Percentiles rank a stretch among this genome's conserved stretches.
These are phyloP conservation scores for Acrocephalus kingi DNA, from an alignment of 2,113 vertebrate species.

Conservation along the genomic window DNA sequence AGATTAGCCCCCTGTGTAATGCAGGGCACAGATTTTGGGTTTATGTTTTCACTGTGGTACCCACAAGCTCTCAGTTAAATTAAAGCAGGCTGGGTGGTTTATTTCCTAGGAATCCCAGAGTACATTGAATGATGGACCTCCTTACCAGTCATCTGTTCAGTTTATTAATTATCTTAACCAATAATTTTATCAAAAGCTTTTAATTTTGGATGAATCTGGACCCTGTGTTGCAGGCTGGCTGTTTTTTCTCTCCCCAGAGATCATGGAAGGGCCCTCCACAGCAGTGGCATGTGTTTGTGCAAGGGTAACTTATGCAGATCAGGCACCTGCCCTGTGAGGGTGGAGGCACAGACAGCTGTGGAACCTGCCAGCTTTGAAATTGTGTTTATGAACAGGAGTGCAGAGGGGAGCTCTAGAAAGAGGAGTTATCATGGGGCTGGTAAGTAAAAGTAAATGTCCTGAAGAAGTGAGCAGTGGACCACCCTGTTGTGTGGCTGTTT, in stretches of 20 bases:
- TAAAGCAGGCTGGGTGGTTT: background rate
- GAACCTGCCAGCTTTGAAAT: background rate
- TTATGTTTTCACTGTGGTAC: background rate
- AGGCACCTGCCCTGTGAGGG: background rate
- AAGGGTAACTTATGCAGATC: accelerated
- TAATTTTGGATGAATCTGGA: background rate
- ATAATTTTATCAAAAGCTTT: background rate
- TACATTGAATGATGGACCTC: background rate
- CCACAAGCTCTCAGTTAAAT: background rate
- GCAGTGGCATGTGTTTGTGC: background rate
- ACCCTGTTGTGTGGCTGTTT: background rate
- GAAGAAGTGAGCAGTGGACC: background rate
- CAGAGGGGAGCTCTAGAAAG: background rate
- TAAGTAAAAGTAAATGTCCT: background rate
- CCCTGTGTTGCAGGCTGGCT: background rate
- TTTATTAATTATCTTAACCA: background rate
- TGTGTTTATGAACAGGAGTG: background rate
- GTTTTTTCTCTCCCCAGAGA: background rate
- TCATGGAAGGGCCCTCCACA: background rate
- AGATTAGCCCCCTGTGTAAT: background rate
- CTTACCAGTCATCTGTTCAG: background rate
- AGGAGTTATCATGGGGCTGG: background rate
- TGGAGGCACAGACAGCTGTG: background rate
- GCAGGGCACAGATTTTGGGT: background rate
- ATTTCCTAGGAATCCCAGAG: background rate